Base-by-base conservation (phyloP, 2,888 invertebrate species). In the Cyrtodaria siliqua region DNA sequence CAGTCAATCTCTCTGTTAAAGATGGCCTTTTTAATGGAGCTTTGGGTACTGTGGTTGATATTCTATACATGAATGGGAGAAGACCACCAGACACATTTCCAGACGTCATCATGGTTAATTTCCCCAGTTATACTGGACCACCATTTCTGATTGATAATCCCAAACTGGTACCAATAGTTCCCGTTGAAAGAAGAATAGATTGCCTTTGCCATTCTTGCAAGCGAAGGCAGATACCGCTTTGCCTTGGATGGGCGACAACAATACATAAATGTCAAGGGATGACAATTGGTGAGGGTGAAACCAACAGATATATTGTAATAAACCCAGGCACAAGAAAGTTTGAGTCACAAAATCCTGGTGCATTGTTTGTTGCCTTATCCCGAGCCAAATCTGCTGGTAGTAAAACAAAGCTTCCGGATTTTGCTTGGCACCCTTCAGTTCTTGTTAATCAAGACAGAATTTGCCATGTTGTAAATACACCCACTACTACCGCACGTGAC, bases 11-110 rank as follows among this genome's bases (percentile, higher is more conserved):
- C 2, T 12, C n/a, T 67, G 82, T 83, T 12, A 16, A 27, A 14
- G 71, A 38, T 75, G 82, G 83, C 4, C 42, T 83, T 0, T 83
- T 68, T 38, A 85, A 85, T 82, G 79, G 82, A 38, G 40, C 77
- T 2, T 38, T 66, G n/a, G 84, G 82, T 0, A 68, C 12, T 29
- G 68, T 83, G 18, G 27, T 63, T 6, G 78, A 82, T 44, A 79
- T 44, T 9, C 4, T 44, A 44, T 44, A 44, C 20, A 4, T 20
- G 20, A 20, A 44, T 18, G 20, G 20, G 4, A 16, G 16, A 6
- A 44, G n/a, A 16, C 44, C 44, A 6, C 16, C 16, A 44, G 3
- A 16, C 6, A 44, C n/a, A 9, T 44, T 44, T 18, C n/a, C 44
- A 44, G 20, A 18, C 6, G 44, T 44, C 20, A 20, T 85, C 2